phyloP scores from a whole-genome alignment of 2,113 vertebrate genomes.

The Monarcha castaneiventris region DNA sequence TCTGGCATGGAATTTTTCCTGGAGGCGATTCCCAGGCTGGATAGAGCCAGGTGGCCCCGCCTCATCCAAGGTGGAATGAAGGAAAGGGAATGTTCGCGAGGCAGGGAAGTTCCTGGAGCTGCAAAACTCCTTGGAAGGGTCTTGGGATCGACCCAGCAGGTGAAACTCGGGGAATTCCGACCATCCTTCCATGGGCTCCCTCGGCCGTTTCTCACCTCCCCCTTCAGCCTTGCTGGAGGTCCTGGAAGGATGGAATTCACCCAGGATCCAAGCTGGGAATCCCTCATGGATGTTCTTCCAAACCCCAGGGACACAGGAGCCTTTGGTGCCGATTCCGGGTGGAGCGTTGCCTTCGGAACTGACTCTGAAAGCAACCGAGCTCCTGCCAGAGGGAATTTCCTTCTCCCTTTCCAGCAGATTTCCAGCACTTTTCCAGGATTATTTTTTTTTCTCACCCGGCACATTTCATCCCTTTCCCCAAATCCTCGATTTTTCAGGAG shows the following conservation, averaged over 20 bases:
- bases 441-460: not conserved
- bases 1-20: not conserved
- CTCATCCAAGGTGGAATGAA: not conserved
- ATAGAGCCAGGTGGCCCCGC: not conserved
- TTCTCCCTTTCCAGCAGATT: not conserved
- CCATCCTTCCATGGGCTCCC: fast-evolving
- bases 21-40: not conserved
- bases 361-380: not conserved
- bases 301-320: not conserved
- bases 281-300: fast-evolving
- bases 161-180: not conserved
- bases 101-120: not conserved
- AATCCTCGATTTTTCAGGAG: not conserved
- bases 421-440: not conserved
- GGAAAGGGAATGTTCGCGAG: fast-evolving
- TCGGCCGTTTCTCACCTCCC: fast-evolving
- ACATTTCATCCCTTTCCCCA: not conserved
- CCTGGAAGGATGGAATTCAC: not conserved
- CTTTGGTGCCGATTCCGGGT: fast-evolving
- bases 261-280: not conserved
- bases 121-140: not conserved
- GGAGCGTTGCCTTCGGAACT: not conserved
- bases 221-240: not conserved
- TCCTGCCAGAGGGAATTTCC: not conserved
- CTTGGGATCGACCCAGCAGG: not conserved